Percentiles rank a stretch among this genome's conserved stretches.
Conservation (phyloP, 2,888 invertebrate genomes). For the Hanleya hanleyi region DNA sequence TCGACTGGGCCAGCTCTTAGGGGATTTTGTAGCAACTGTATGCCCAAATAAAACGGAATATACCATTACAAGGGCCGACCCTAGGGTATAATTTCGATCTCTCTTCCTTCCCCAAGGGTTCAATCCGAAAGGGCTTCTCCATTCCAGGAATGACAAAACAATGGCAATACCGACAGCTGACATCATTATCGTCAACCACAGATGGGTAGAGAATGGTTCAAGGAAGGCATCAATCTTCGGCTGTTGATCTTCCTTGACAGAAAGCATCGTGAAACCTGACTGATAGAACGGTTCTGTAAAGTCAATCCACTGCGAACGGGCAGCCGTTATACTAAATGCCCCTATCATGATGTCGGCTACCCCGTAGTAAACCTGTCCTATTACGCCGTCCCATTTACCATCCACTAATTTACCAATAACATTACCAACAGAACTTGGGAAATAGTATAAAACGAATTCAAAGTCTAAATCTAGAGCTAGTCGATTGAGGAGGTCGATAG, state of each 20-base stretch:
- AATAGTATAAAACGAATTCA: conserved; percentile 86
- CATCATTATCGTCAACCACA: conserved; percentile 93
- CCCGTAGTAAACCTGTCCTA: conserved; percentile 88
- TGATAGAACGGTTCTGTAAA: conserved; percentile 93
- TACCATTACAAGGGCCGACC: conserved; percentile 90
- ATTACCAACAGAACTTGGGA: conserved; percentile 79
- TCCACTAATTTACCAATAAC: conserved; percentile 67
- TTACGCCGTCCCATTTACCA: conserved; percentile 89
- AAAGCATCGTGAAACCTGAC: conserved; percentile 87
- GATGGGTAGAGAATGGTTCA: conserved; percentile 88
- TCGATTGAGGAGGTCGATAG: conserved; percentile 89
- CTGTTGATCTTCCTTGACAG: conserved; percentile 77
- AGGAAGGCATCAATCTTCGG: conserved; percentile 85
- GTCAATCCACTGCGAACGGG: conserved; percentile 81
- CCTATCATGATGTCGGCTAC: conserved; percentile 93
- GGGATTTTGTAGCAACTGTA: conserved; percentile 93
- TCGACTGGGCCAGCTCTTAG: conserved; percentile 96
- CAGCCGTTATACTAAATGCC: conserved; percentile 86
- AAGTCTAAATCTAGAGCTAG: conserved; percentile 89
- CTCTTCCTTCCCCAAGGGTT: conserved; percentile 94
- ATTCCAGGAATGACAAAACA: conserved; percentile 92
- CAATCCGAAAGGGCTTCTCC: conserved; percentile 92
- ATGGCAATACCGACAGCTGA: conserved; percentile 90
- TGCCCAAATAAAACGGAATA: conserved; percentile 94
- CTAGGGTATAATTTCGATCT: conserved; percentile 93